Evolutionary conservation across 1,140 invertebrate genomes (phyloP), one percentile per base, ranked within the genome.

Genomic region (Hormaphis cornu): DNA sequence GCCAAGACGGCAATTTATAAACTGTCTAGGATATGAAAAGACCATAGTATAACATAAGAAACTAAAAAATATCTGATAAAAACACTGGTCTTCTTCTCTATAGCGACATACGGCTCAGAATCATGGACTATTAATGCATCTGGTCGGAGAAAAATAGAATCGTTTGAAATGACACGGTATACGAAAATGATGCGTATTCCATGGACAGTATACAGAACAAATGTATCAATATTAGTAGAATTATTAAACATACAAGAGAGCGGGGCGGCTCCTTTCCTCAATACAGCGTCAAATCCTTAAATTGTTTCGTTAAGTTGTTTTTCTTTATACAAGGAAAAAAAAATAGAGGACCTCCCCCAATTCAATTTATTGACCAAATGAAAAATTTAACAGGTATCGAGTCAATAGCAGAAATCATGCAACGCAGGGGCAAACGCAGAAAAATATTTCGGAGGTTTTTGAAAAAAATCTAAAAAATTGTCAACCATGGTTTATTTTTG

Each of bases 191-290:
- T 46, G 42, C 16, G 16, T 12, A 46, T 46, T 46, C 16, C 42
- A 46, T 77, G 6, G 76, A 78, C 69, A 74, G 76, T 18, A 78
- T 77, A 8, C 77, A 79, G 71, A 77, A 79, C 79, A 79, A 69
- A 79, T 81, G 59, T 78, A 80, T 72, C 76, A 78, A 72, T 73
- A 81, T 42, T 77, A n/a, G n/a, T 26, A 79, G 12, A 79, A 81
- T 4, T n/a, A 46, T 46, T 46, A n/a, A 46, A 46, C 42, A 46
- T 46, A 24, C 50, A 16, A 52, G 50, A 52, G 24, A 52, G 28
- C 50, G n/a, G 16, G 10, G 28, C 26, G 24, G 28, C 14, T 52
- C 12, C 50, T 26, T 1, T 14, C 50, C 50, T 52, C 50, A 52
- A 26, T 52, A 26, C 26, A 28, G 10, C 7, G 24, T 52, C 22